Evolutionary conservation across 2,113 vertebrate genomes (phyloP).

Genomic region (Takifugu bimaculatus): DNA sequence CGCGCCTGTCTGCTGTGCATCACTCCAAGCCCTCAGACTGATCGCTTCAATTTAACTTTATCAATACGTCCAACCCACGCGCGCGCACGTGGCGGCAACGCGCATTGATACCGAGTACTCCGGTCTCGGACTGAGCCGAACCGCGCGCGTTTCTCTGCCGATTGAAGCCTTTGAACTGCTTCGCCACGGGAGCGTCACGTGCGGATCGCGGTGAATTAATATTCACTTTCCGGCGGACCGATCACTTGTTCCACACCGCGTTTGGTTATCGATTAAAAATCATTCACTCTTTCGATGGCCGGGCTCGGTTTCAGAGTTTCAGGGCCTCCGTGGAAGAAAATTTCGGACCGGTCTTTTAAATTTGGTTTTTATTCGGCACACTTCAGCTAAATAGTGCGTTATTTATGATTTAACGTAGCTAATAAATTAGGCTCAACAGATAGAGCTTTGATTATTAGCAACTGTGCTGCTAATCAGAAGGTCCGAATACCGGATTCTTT

Average conservation of each 20-base stretch:
- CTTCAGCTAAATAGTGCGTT: neutral
- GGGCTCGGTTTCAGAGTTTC: neutral
- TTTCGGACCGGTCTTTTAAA: neutral
- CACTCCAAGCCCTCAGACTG: neutral
- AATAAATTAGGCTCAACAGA: neutral
- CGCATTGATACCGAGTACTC: neutral
- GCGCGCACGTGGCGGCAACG: conserved; percentile 22
- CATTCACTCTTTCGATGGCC: conserved; percentile 37
- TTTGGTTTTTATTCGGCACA: neutral
- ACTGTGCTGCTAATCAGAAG: neutral
- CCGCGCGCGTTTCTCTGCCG: neutral
- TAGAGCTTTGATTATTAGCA: conserved; percentile 1
- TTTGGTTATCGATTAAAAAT: conserved; percentile 24
- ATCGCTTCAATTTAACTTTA: neutral
- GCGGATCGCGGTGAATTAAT: conserved; percentile 33
- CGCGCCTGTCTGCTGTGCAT: too few relatives aligned
- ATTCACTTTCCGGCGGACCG: neutral
- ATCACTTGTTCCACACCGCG: accelerated
- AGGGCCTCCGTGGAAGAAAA: conserved; percentile 17
- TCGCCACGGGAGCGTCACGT: neutral
- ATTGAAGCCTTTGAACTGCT: neutral
- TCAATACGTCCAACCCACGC: neutral
- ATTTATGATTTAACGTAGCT: neutral
- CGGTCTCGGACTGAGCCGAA: neutral
- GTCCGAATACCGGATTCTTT: neutral